These are phyloP conservation scores for Pinna nobilis DNA, from an alignment of 1,140 invertebrate species.

Conservation along the genomic window DNA sequence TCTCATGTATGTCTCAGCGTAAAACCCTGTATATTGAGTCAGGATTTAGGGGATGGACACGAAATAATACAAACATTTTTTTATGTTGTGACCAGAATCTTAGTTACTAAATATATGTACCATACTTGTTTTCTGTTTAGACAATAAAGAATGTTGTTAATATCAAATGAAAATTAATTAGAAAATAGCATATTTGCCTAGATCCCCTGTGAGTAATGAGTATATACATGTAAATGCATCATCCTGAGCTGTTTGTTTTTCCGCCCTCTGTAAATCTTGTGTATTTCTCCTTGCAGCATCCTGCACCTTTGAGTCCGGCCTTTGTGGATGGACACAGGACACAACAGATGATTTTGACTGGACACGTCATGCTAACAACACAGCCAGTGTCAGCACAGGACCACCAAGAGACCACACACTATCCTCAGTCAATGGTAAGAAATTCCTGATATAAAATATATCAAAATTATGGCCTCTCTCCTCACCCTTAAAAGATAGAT, in stretches of 20 bases:
- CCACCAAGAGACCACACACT: conserved; percentile 60
- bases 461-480: too few species aligned
- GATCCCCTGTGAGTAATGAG: too few species aligned
- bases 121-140: too few species aligned
- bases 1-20: too few species aligned
- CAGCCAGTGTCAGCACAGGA: conserved; percentile 52
- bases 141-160: too few species aligned
- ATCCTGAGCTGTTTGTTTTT: not conserved
- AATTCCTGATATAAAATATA: not conserved
- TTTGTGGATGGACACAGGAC: conserved; percentile 69
- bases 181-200: not conserved
- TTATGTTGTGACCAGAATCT: too few species aligned
- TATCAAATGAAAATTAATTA: conserved; percentile 2
- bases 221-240: not conserved
- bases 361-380: conserved; percentile 52
- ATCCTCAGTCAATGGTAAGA: conserved; percentile 46
- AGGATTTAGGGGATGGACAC: too few species aligned
- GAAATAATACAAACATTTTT: too few species aligned
- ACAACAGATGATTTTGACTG: conserved; percentile 70
- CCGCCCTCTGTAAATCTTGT: not conserved
- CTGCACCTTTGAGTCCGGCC: conserved; percentile 68
- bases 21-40: too few species aligned
- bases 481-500: too few species aligned
- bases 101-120: too few species aligned
- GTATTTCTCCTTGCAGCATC: conserved; percentile 33